phyloP scores from a whole-genome alignment of 2,888 invertebrate species.

The Drosophila borealis region DNA sequence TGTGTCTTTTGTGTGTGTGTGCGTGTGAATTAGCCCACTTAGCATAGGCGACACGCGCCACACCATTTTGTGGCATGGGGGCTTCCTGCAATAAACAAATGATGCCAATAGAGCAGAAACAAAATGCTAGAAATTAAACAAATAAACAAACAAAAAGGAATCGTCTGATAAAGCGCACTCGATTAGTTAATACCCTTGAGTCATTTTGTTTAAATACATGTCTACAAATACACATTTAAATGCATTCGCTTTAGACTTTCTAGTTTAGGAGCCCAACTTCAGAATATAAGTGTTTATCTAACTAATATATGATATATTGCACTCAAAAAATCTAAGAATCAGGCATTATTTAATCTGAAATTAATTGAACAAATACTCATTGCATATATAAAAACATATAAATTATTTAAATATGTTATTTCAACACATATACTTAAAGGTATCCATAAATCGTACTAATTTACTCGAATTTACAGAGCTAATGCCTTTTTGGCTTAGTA shows the following conservation, averaged over 20 bases:
- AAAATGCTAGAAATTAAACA: constrained; percentile 13
- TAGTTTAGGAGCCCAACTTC: no score
- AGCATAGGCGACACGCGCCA: constrained; percentile 24
- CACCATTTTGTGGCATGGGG: constrained; percentile 8
- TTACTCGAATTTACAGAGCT: no score
- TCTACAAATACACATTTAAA: neutral
- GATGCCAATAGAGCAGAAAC: constrained; percentile 14
- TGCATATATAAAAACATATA: no score
- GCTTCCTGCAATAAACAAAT: constrained; percentile 26
- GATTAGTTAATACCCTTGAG: constrained; percentile 8
- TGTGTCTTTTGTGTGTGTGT: neutral
- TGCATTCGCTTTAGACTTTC: neutral
- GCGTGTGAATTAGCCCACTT: constrained; percentile 26
- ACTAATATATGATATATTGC: no score
- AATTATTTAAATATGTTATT: no score
- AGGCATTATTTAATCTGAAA: no score
- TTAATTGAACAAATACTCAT: no score
- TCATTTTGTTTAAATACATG: neutral
- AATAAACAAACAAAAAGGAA: neutral
- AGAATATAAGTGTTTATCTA: no score
- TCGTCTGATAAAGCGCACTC: neutral
- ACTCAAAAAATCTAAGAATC: no score
- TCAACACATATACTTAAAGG: no score
- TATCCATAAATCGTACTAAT: no score
- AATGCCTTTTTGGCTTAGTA: no score